A percentile compares a stretch with the other conserved stretches of the same genome.
Conservation (phyloP, 1,140 invertebrate species). For the Danaus plexippus region DNA sequence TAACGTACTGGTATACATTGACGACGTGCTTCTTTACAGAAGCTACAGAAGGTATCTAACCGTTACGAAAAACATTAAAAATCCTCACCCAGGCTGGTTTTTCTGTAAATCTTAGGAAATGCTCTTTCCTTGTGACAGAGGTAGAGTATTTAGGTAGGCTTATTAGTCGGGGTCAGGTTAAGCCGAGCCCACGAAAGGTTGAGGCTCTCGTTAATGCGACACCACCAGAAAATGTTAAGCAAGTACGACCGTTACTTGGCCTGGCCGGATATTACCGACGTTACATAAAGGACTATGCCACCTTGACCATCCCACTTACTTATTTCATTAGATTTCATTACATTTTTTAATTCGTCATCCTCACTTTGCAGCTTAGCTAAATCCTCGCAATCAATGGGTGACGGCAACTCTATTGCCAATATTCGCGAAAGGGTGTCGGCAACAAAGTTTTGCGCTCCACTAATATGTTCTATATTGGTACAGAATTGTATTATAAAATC, state of each 20-base stretch:
- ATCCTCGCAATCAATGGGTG: no score
- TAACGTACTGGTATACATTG: constrained; percentile 4
- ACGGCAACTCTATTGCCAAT: no score
- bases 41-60: no score
- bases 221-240: constrained; percentile 7
- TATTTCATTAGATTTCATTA: no score
- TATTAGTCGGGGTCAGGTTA: constrained; percentile 12
- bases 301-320: background rate
- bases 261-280: constrained; percentile 7
- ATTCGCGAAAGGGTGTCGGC: no score
- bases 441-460: no score
- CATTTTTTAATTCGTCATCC: no score
- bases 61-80: no score
- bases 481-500: no score
- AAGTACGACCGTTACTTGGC: constrained; percentile 7
- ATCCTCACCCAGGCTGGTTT: constrained; percentile 6
- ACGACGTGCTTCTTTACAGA: background rate
- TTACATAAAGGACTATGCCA: background rate
- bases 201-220: constrained; percentile 6
- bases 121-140: constrained; percentile 6
- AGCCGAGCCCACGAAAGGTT: constrained; percentile 8
- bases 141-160: constrained; percentile 8
- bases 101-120: constrained; percentile 11
- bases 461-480: no score
- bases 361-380: no score